Evolutionary conservation across 2,797 vertebrate genomes (phyloP), one percentile per base, ranked within the genome.

Genomic region (Champsocephalus esox): DNA sequence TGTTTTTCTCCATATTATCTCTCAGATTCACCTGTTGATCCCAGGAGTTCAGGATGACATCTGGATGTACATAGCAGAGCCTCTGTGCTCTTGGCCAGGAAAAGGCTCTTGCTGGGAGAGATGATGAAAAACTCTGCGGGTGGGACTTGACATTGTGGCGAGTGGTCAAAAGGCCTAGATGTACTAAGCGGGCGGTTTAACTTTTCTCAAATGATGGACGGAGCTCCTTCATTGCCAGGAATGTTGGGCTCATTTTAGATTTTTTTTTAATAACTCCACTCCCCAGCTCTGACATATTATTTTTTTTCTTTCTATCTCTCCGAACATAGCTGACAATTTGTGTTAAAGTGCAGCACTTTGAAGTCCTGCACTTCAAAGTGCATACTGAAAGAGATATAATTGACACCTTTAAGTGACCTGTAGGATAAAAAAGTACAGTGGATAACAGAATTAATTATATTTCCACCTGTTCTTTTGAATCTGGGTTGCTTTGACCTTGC

Each of bases 101-200:
- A 24, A 41, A 81, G 82, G 70, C 88, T 82, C 91, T 92, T 77
- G 83, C 90, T 93, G 90, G 41, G 92, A 91, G 88, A 84, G 70
- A 90, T 92, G 91, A 93, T 92, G 91, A 92, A 93, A 92, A 86
- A 67, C 88, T 66, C 90, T 17, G 84, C 89, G 82, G 91, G 91
- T 90, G 91, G 91, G 90, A 92, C 79, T 85, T 79, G 81, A 91
- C 84, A 89, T 89, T 91, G 87, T 91, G 90, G 91, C 89, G 66
- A 84, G 79, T 89, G 90, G 91, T 93, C 92, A 91, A 91, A 88
- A 90, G 91, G 79, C 86, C 87, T 90, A 90, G 92, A 93, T 92
- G 91, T 90, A 87, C 74, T 9, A 69, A 87, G 75, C 83, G 66
- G 89, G 91, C 54, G 82, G 83, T 88, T 79, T 71, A 34, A 70